Conservation (phyloP, 1,140 invertebrate species). For the Ips typographus region DNA sequence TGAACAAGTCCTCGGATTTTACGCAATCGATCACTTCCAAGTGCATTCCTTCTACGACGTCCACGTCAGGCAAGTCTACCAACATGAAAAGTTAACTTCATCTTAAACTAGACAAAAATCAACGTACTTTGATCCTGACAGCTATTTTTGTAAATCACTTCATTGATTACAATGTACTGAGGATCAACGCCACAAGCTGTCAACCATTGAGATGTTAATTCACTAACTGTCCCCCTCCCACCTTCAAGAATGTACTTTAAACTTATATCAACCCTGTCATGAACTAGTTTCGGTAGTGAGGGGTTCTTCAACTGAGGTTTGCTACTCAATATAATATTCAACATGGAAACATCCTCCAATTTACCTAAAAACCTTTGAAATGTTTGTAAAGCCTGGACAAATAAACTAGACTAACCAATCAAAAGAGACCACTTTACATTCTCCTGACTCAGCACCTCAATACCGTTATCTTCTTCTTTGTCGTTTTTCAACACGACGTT, state of each 20-base stretch:
- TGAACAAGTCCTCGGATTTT: conserved; percentile 55
- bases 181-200: conserved; percentile 70
- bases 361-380: conserved; percentile 62
- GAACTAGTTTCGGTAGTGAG: conserved; percentile 58
- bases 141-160: conserved; percentile 37
- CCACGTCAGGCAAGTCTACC: no score
- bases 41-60: conserved; percentile 6
- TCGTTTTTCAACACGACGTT: conserved; percentile 62
- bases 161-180: conserved; percentile 47
- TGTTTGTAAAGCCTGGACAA: not conserved
- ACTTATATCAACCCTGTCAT: conserved; percentile 67
- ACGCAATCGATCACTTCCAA: conserved; percentile 36
- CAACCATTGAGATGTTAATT: conserved; percentile 80
- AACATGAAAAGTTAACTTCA: no score
- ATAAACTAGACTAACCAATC: conserved; percentile 56
- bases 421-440: conserved; percentile 82
- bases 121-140: conserved; percentile 12
- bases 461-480: conserved; percentile 54
- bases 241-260: conserved; percentile 72
- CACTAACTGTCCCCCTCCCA: conserved; percentile 82
- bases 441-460: conserved; percentile 85
- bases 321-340: conserved; percentile 69
- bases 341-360: conserved; percentile 82
- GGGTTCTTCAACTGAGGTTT: conserved; percentile 50
- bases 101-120: not conserved